A percentile compares a stretch with the other conserved stretches of the same genome.
Conservation (phyloP, 2,113 vertebrate genomes). For the Halcyon senegalensis region DNA sequence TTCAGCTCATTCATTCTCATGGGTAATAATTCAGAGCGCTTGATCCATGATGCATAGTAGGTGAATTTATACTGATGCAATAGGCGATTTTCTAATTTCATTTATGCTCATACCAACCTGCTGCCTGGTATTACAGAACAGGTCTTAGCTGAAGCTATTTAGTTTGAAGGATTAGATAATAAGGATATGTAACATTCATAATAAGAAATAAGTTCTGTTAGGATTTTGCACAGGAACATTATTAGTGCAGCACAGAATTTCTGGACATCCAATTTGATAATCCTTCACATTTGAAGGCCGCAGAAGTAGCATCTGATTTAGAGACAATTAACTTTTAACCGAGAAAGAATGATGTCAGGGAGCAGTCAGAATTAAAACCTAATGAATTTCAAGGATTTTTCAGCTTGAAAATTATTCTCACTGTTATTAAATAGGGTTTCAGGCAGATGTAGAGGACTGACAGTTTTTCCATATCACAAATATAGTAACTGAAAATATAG, state of each 20-base stretch:
- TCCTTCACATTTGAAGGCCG: background rate
- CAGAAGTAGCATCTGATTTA: background rate
- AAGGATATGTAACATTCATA: background rate
- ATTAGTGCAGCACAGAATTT: background rate
- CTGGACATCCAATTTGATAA: background rate
- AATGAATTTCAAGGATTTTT: conserved; percentile 13
- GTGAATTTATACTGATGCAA: background rate
- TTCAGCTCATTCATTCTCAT: background rate
- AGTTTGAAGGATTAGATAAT: conserved; percentile 1
- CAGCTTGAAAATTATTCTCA: background rate
- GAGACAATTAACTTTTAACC: conserved; percentile 15
- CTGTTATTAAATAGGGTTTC: background rate
- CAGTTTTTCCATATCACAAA: background rate
- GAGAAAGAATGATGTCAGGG: background rate
- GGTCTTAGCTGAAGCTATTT: background rate
- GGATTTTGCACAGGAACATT: background rate
- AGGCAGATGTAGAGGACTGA: background rate
- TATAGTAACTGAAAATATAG: background rate
- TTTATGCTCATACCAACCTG: background rate
- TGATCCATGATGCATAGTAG: background rate
- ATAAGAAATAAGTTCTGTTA: background rate
- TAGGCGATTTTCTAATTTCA: background rate
- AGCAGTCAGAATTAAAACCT: conserved; percentile 15
- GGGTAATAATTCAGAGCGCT: background rate
- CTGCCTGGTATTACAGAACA: background rate